Percentiles rank a stretch among this genome's conserved stretches.
Evolutionary conservation across 2,888 invertebrate species (phyloP).

Genomic region (Mamestra brassicae): DNA sequence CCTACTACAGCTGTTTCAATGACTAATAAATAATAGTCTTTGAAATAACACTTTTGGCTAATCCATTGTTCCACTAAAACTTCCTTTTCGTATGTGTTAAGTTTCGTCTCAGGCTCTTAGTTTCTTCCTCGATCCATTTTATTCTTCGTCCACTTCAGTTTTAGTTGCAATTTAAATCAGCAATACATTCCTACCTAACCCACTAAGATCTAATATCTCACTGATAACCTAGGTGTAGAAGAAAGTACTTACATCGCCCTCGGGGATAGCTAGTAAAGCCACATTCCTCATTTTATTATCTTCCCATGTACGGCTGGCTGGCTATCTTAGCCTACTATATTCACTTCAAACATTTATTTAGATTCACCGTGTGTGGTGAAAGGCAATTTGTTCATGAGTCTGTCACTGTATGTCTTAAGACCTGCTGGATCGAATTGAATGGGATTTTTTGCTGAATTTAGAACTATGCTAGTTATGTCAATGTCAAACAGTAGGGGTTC

Average conservation of each 20-base stretch:
- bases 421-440: constrained; percentile 9
- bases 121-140: too few species aligned
- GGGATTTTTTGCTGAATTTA: not conserved
- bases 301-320: constrained; percentile 28
- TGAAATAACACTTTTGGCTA: not conserved
- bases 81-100: too few species aligned
- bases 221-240: constrained; percentile 19
- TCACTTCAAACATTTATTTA: constrained; percentile 39
- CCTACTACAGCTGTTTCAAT: not conserved
- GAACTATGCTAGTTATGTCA: constrained; percentile 4
- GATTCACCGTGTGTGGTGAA: constrained; percentile 19
- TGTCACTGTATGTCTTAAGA: constrained; percentile 17
- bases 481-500: constrained; percentile 18
- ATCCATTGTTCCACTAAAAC: not conserved
- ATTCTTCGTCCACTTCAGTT: not conserved
- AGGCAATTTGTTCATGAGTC: constrained; percentile 22
- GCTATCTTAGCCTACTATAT: constrained; percentile 24
- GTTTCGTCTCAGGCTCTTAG: too few species aligned
- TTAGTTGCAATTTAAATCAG: not conserved
- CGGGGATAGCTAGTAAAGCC: constrained; percentile 24
- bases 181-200: not conserved
- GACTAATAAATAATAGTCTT: too few species aligned
- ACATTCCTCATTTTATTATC: constrained; percentile 46
- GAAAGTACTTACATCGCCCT: constrained; percentile 20
- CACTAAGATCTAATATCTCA: constrained; percentile 1